Evolutionary conservation across 2,113 vertebrate genomes (phyloP), one percentile per base, ranked within the genome.

Genomic region (Strix uralensis): DNA sequence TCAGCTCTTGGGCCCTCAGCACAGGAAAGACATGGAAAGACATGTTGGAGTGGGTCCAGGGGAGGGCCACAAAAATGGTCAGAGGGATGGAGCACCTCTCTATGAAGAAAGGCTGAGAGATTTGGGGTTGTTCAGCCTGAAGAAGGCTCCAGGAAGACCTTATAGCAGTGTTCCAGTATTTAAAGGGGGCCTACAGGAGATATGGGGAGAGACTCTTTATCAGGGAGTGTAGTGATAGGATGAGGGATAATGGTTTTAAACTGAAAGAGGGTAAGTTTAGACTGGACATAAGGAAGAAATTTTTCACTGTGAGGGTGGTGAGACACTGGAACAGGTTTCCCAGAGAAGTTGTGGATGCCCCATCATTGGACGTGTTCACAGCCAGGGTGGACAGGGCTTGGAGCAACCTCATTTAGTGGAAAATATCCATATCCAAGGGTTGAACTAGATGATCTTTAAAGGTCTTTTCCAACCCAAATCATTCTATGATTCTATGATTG

Each of bases 11-110:
- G 2, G 7, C 2, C 7, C 9, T 3, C 34, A 87, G 0, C 7
- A 25, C 8, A 20, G 22, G 15, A 86, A 55, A 11, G 34, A 29
- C 34, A 13, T 32, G 11, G 30, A 42, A 42, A 42, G 40, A 67
- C 8, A 11, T 61, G 32, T 58, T 81, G 25, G 17, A 87, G 40
- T 0, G 0, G 1, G 8, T 61, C 47, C 52, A 81, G 42, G 71
- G 36, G 19, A 80, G 22, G 30, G 13, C 4, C 11, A 75, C 15
- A 4, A 52, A 80, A 40, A 52, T n/a, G 3, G 4, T 27, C 32
- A 12, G 54, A 78, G 27, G 5, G 11, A 2, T 75, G 29, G 40
- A 84, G 3, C 6, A 9, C 3, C 10, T 79, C n/a, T 7, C 27
- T 44, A 0, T 11, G 34, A 77, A 32, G 61, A 61, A 4, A 10